Conservation (phyloP, 1,140 invertebrate species). For the Colletes gigas region DNA sequence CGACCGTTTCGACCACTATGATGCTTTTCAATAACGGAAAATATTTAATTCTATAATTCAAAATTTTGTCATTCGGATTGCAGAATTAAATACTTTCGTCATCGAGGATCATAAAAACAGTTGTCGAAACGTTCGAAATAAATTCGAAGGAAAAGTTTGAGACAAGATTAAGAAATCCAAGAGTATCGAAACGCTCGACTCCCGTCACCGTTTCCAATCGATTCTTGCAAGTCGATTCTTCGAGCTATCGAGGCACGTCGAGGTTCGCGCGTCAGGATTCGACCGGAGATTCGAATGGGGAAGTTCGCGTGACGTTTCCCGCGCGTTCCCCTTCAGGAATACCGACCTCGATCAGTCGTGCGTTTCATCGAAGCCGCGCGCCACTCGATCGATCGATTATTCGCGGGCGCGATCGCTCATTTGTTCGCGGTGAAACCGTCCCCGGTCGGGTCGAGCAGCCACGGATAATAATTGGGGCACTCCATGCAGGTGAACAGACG, state of each 20-base stretch:
- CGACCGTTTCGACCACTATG: too few species aligned
- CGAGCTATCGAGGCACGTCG: not conserved
- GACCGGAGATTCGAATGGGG: not conserved
- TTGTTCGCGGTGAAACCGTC: constrained; percentile 93
- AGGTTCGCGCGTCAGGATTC: constrained; percentile 3
- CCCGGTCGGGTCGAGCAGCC: constrained; percentile 96
- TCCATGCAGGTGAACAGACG: constrained; percentile 97
- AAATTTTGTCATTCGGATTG: too few species aligned
- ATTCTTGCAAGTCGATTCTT: not conserved
- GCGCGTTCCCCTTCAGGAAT: not conserved
- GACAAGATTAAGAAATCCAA: too few species aligned
- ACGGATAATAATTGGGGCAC: constrained; percentile 97
- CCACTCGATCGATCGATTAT: constrained; percentile 20
- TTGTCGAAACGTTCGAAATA: too few species aligned
- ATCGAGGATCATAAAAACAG: too few species aligned
- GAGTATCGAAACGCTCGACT: not conserved
- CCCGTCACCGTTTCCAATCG: not conserved
- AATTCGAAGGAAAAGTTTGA: too few species aligned
- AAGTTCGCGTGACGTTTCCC: constrained; percentile 8
- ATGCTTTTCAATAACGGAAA: too few species aligned
- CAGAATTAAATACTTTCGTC: too few species aligned
- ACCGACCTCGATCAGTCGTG: not conserved
- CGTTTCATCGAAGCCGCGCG: not conserved
- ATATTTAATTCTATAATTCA: too few species aligned
- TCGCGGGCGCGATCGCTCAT: constrained; percentile 66